Evolutionary conservation across 2,888 invertebrate genomes (phyloP), one percentile per base, ranked within the genome.

Genomic region (Harmothoe impar): DNA sequence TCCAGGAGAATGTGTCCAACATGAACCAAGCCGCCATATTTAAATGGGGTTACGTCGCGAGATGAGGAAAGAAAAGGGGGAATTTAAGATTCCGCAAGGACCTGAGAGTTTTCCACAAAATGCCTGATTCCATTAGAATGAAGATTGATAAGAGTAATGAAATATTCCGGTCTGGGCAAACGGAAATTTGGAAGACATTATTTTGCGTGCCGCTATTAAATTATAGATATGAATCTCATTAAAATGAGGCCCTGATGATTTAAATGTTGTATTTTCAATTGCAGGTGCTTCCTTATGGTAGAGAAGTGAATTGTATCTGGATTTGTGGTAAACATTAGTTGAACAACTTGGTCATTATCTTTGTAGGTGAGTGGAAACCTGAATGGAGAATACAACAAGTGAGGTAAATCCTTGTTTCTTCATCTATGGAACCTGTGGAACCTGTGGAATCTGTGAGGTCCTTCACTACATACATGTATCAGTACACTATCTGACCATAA

Each of bases 71-170:
- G n/a, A 72, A 72, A 72, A 25, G 7, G n/a, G 31, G 29, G 72
- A 72, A 62, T 62, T 62, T 5, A 62, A 62, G 62, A 62, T 15
- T 62, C 20, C 62, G 20, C 15, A 72, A 72, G 72, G 72, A 72
- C 29, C 72, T 15, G 72, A 43, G 17, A 72, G 31, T 29, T 25
- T 29, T 72, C 25, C 29, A 15, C 72, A 29, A 72, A 72, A 72
- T 29, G 72, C 29, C 72, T 29, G 31, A n/a, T 72, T 29, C 72
- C 72, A 72, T 72, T 72, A 29, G 15, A 29, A 72, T 72, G 20
- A 29, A 72, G 72, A 72, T 72, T 72, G 72, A 72, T 72, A 72
- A 72, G 72, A 29, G 72, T 29, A 72, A 72, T 72, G 72, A 72
- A 72, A 72, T 72, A 72, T 25, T 72, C 72, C 31, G 5, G 72